phyloP scores from a whole-genome alignment of 2,113 vertebrate genomes.

The Scalopus aquaticus region DNA sequence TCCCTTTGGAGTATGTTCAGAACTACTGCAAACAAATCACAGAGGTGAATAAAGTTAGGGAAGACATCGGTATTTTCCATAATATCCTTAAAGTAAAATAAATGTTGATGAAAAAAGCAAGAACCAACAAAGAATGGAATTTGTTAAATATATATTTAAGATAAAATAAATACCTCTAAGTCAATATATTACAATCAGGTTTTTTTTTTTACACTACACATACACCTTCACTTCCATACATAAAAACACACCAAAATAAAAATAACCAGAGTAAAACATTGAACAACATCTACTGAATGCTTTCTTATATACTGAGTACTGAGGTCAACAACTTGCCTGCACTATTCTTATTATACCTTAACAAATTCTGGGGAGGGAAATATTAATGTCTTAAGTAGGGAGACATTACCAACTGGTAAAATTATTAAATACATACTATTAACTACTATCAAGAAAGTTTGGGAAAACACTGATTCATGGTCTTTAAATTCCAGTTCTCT shows the following conservation, averaged over 20 bases:
- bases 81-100: conserved; percentile 58
- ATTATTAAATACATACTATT: background rate
- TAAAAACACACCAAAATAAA: background rate
- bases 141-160: conserved; percentile 33
- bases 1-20: background rate
- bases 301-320: background rate
- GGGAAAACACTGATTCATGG: background rate
- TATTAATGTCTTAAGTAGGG: background rate
- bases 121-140: conserved; percentile 1
- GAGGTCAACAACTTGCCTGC: background rate
- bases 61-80: conserved; percentile 31
- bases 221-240: background rate
- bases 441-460: conserved; percentile 6
- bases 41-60: background rate
- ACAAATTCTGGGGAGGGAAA: background rate
- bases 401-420: background rate
- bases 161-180: background rate
- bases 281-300: background rate
- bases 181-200: background rate
- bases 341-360: background rate
- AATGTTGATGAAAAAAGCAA: conserved; percentile 41
- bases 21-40: background rate
- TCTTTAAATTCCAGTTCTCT: background rate
- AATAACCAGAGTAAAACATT: background rate
- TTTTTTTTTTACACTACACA: background rate